Evolutionary conservation across 2,797 vertebrate genomes (phyloP).

Genomic region (Rhinoraja longicauda): DNA sequence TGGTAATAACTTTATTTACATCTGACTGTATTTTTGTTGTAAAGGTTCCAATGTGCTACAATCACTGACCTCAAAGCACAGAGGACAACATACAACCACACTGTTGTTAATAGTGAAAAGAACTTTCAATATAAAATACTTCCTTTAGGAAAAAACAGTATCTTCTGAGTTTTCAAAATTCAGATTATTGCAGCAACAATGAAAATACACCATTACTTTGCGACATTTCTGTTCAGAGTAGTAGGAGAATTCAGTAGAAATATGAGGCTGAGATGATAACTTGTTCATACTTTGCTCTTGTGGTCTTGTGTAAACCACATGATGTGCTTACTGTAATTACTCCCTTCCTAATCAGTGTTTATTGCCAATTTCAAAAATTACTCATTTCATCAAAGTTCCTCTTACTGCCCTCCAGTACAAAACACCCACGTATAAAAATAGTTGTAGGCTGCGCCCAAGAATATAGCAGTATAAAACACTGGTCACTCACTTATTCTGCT

Average conservation of each 20-base stretch:
- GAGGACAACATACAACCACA: background rate
- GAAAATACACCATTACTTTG: background rate
- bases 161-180: background rate
- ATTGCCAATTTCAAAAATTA: slow-evolving; percentile 15
- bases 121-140: background rate
- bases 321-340: slow-evolving; percentile 1
- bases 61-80: no score
- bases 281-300: slow-evolving; percentile 1
- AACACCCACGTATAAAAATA: background rate
- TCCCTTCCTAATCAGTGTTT: background rate
- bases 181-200: background rate
- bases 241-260: background rate
- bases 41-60: background rate
- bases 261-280: background rate
- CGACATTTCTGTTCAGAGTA: background rate
- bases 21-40: background rate
- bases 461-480: background rate
- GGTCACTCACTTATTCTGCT: background rate
- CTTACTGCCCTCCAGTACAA: background rate
- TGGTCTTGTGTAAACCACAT: background rate
- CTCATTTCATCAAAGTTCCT: background rate
- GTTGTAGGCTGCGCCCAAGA: background rate
- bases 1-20: background rate
- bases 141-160: background rate
- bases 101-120: background rate